Conservation (phyloP, 2,113 vertebrate species). For the Zapornia atra region DNA sequence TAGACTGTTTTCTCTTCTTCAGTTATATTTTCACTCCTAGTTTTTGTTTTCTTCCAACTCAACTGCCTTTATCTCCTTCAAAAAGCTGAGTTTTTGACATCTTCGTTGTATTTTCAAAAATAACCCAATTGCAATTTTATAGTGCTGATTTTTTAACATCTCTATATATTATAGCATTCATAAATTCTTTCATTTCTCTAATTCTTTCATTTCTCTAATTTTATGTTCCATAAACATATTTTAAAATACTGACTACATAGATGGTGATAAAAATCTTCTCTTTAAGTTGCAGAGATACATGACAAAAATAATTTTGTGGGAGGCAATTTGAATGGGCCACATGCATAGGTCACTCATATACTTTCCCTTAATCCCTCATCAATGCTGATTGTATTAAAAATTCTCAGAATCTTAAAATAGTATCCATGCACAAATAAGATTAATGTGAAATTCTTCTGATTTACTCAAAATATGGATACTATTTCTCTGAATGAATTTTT, state of each 20-base stretch:
- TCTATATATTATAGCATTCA: background rate
- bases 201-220: background rate
- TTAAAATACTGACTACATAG: background rate
- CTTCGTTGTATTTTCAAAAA: background rate
- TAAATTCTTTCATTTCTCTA: background rate
- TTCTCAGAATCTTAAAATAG: background rate
- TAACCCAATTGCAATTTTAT: background rate
- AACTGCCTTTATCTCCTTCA: background rate
- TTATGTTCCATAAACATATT: background rate
- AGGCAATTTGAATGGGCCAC: background rate
- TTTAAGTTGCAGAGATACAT: background rate
- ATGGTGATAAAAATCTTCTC: background rate
- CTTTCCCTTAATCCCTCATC: background rate
- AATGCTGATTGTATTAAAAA: background rate
- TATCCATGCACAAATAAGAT: background rate
- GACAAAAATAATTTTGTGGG: background rate
- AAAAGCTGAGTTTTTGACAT: background rate
- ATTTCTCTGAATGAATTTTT: background rate
- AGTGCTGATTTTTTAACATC: background rate
- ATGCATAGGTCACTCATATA: background rate
- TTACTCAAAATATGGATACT: background rate
- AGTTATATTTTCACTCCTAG: background rate
- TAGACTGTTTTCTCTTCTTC: background rate
- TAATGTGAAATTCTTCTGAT: background rate
- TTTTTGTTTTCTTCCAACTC: background rate